Evolutionary conservation across 2,888 invertebrate genomes (phyloP).

Genomic region (Campoplex nolae): DNA sequence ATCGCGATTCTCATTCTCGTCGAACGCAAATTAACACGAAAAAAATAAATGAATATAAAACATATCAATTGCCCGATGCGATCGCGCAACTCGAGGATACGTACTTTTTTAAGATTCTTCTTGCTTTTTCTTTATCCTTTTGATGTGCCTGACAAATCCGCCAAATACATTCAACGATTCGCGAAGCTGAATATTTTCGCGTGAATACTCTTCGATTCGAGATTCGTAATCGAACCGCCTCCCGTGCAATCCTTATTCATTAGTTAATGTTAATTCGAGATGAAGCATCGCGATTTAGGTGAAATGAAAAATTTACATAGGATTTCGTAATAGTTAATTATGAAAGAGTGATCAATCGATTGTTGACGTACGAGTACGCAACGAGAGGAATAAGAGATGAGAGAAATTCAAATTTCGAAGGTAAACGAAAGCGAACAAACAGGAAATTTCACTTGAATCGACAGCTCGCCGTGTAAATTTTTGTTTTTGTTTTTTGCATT

Average conservation of each 20-base stretch:
- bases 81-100: slow-evolving; percentile 42
- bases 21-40: not conserved
- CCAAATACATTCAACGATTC: slow-evolving; percentile 44
- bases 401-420: slow-evolving; percentile 4
- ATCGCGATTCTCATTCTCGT: slow-evolving; percentile 49
- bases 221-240: slow-evolving; percentile 56
- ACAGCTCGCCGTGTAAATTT: slow-evolving; percentile 58
- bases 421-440: not conserved
- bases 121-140: slow-evolving; percentile 36
- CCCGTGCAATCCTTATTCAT: slow-evolving; percentile 69
- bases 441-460: slow-evolving; percentile 24
- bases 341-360: slow-evolving; percentile 42
- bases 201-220: slow-evolving; percentile 54
- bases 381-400: slow-evolving; percentile 9
- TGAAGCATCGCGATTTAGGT: slow-evolving; percentile 39
- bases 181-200: slow-evolving; percentile 26
- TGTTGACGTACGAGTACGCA: slow-evolving; percentile 38
- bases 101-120: slow-evolving; percentile 16
- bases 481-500: slow-evolving; percentile 47
- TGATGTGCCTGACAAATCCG: slow-evolving; percentile 42
- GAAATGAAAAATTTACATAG: slow-evolving; percentile 52
- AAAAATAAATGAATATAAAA: slow-evolving; percentile 25
- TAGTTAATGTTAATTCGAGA: slow-evolving; percentile 63
- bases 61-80: slow-evolving; percentile 63
- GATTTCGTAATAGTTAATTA: slow-evolving; percentile 64